Evolutionary conservation across 1,140 invertebrate species (phyloP), one percentile per base, ranked within the genome.

Genomic region (Drosophila ohnishii): DNA sequence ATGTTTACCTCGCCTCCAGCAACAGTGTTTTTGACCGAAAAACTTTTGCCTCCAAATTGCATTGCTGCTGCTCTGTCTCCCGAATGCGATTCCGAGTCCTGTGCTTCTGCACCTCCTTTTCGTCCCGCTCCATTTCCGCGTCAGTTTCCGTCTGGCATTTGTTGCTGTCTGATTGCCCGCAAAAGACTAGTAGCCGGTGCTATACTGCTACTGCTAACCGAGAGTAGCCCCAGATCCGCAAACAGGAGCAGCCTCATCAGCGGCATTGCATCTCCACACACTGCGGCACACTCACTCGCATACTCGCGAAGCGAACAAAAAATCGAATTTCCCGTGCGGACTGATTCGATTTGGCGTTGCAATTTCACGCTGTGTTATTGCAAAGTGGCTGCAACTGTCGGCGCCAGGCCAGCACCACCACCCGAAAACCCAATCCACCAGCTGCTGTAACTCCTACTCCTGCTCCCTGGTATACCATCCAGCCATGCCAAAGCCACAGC

Each of bases 311-410:
- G 32, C 44, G 67, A 55, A 48, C 57, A 75, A 78, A 90, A 80
- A 90, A 90, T 90, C 88, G 88, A 90, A 90, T 90, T 90, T 90
- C 82, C 86, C 84, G 84, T 84, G 75, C 75, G 88, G 84, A 88
- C 88, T 90, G 88, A 90, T 90, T 90, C 88, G 88, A 90, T 90
- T 90, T 90, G 88, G 80, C 88, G 88, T 74, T 90, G 88, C 88
- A 90, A 90, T 90, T 90, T 90, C 88, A 90, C 88, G 88, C 88
- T 90, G 88, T 90, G 87, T 89, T 90, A 87, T 90, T 90, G 88
- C 87, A 90, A 90, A 90, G 85, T 89, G 85, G 85, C 85, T 84
- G 80, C 76, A 80, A 78, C 76, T 84, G 83, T 80, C 76, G 75
- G 75, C 75, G 75, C 67, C 75, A 77, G 66, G 75, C 72, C 62